Conservation (phyloP, 2,797 vertebrate genomes). For the Gephyroberyx darwinii region DNA sequence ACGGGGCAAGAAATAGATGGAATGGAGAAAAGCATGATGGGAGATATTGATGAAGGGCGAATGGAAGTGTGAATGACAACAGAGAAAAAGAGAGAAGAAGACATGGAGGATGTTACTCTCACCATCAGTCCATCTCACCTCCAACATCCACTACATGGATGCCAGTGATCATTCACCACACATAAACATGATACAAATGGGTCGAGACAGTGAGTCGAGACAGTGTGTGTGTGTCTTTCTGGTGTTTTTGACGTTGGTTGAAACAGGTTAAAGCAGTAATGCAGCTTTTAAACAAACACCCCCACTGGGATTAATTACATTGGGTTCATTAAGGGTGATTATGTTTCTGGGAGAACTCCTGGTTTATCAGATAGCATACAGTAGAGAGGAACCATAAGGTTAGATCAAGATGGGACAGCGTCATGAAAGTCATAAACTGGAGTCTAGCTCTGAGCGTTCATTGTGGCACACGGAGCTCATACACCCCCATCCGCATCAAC, state of each 20-base stretch:
- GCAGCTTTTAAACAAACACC: conserved; percentile 17
- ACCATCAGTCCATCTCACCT: background rate
- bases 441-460: no score
- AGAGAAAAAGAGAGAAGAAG: background rate
- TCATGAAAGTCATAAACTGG: background rate
- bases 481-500: no score
- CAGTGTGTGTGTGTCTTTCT: no score
- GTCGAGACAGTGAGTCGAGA: no score
- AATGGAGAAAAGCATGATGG: background rate
- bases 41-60: background rate
- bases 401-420: no score
- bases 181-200: no score
- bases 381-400: background rate
- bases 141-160: background rate
- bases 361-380: background rate
- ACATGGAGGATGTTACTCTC: background rate
- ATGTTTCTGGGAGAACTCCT: background rate
- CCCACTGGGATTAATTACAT: conserved; percentile 3
- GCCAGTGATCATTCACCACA: background rate
- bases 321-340: background rate
- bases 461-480: no score
- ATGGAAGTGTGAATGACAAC: background rate
- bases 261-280: conserved; percentile 4
- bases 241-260: background rate
- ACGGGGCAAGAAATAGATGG: background rate